Conservation (phyloP, 2,113 vertebrate genomes). For the Chaetops frenatus region DNA sequence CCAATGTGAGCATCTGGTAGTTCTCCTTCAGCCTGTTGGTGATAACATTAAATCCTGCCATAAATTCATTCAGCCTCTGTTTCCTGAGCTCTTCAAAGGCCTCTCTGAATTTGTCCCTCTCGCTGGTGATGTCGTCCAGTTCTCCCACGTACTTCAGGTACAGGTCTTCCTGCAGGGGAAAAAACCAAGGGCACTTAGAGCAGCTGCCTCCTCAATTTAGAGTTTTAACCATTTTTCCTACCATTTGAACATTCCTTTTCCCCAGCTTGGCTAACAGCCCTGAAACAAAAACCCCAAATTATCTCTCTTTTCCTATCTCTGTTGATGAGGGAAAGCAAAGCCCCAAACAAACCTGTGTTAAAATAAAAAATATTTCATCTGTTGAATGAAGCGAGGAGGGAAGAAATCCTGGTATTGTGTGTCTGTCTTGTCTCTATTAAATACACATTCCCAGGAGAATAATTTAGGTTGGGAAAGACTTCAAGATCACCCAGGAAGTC, state of each 20-base stretch:
- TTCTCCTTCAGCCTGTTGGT: slow-evolving; percentile 98
- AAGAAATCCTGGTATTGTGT: not conserved
- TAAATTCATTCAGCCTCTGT: slow-evolving; percentile 93
- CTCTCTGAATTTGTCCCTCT: slow-evolving; percentile 85
- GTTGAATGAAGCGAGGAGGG: not conserved
- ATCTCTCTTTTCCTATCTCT: not conserved
- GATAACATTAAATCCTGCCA: slow-evolving; percentile 94
- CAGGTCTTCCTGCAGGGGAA: slow-evolving; percentile 81
- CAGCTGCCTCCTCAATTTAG: not conserved
- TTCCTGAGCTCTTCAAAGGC: slow-evolving; percentile 88
- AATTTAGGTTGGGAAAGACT: not conserved
- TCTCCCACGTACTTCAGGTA: slow-evolving; percentile 91
- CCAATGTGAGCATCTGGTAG: slow-evolving; percentile 97
- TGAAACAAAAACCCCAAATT: not conserved
- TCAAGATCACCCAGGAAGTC: not conserved
- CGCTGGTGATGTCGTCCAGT: slow-evolving; percentile 84
- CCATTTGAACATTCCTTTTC: not conserved
- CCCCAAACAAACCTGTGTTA: not conserved
- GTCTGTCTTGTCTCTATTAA: not conserved
- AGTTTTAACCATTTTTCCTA: not conserved
- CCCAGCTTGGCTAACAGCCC: not conserved
- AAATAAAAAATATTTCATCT: not conserved
- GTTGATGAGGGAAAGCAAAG: not conserved
- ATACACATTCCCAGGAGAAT: not conserved
- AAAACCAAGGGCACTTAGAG: not conserved